phyloP scores from a whole-genome alignment of 2,113 vertebrate species.

The Lethenteron camtschaticum region DNA sequence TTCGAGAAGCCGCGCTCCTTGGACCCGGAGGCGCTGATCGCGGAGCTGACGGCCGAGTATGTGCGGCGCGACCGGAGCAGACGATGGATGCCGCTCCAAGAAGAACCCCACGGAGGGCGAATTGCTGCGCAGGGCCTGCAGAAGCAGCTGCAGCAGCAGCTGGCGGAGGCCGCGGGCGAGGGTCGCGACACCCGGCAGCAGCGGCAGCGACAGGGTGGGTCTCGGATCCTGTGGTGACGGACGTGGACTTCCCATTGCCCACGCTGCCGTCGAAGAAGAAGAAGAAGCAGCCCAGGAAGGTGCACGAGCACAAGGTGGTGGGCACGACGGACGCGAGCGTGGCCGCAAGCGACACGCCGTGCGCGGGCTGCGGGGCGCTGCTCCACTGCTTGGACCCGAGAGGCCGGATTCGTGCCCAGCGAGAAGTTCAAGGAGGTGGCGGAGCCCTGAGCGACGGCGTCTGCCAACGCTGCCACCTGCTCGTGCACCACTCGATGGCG shows the following conservation, averaged over 20 bases:
- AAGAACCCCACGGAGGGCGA: no score
- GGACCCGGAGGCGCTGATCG: conserved; percentile 15
- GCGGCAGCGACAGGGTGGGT: no score
- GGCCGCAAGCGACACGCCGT: conserved; percentile 25
- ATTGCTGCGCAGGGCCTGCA: no score
- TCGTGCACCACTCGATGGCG: conserved; percentile 33
- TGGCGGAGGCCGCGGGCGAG: no score
- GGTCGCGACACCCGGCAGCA: no score
- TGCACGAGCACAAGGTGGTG: conserved; percentile 16
- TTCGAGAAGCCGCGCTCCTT: conserved; percentile 7
- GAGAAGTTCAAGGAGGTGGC: conserved; percentile 28
- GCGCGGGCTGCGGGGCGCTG: conserved; percentile 49
- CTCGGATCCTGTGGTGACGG: conserved; percentile 6
- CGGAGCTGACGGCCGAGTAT: not conserved
- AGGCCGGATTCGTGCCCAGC: conserved; percentile 43
- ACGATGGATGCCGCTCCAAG: conserved; percentile 19
- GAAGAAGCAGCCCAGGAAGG: conserved; percentile 11
- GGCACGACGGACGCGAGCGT: conserved; percentile 20
- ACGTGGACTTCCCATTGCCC: conserved; percentile 17
- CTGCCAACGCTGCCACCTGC: conserved; percentile 51
- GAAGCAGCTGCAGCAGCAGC: no score
- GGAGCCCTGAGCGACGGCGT: conserved; percentile 13
- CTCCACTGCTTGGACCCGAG: conserved; percentile 31
- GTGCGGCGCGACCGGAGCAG: conserved; percentile 6
- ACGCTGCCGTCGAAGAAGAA: not conserved